phyloP scores from a whole-genome alignment of 2,113 vertebrate genomes.

The Vulpes vulpes region DNA sequence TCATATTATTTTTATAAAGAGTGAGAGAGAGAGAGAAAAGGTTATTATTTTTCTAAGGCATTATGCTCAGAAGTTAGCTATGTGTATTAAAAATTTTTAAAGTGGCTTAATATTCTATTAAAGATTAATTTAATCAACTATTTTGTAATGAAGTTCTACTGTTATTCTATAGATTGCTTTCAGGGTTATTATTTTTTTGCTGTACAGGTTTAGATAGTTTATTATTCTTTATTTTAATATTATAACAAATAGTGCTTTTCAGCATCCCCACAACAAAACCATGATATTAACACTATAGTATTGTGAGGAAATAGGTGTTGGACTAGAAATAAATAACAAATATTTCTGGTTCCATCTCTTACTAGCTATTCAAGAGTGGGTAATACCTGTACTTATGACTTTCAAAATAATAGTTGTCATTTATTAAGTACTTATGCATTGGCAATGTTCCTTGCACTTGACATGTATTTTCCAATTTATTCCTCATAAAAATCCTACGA shows the following conservation, averaged over 20 bases:
- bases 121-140: neutral
- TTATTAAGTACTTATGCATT: neutral
- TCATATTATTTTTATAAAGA: neutral
- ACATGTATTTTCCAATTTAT: conserved; percentile 6
- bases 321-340: neutral
- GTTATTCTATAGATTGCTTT: neutral
- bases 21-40: neutral
- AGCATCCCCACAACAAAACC: neutral
- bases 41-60: conserved; percentile 41
- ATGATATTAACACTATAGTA: neutral
- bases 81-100: conserved; percentile 42
- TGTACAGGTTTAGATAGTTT: neutral
- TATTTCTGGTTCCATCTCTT: neutral
- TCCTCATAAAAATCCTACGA: neutral
- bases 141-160: conserved; percentile 5
- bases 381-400: neutral
- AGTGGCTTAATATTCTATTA: neutral
- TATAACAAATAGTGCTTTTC: conserved; percentile 25
- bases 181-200: neutral
- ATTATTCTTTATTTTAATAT: conserved; percentile 36
- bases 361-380: neutral
- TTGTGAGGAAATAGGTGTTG: neutral
- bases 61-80: conserved; percentile 1
- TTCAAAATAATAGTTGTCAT: neutral
- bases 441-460: neutral